Conservation (phyloP, 2,888 invertebrate species). For the Anorthoa munda region DNA sequence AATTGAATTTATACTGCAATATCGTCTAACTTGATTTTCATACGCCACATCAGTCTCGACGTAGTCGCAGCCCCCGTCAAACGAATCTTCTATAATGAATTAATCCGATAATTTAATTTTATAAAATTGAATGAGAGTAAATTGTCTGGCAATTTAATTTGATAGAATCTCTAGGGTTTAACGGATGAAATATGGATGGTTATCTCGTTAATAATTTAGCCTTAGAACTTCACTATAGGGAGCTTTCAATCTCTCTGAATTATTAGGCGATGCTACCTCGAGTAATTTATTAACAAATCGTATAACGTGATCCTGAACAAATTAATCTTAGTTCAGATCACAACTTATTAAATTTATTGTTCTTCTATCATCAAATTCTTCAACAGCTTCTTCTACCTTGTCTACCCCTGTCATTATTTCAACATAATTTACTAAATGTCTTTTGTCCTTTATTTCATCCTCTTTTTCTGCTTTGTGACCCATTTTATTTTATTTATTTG, state of each 20-base stretch:
- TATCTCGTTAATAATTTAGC: conserved; percentile 5
- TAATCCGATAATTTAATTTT: conserved; percentile 60
- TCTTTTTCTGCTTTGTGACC: not conserved
- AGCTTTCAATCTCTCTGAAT: not conserved
- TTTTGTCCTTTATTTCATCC: too few species aligned
- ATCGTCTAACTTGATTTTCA: conserved; percentile 45
- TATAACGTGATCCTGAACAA: not conserved
- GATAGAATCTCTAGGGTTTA: conserved; percentile 28
- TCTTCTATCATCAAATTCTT: not conserved
- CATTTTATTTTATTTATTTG: not conserved
- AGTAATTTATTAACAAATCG: not conserved
- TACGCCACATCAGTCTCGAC: conserved; percentile 33
- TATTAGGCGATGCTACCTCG: too few species aligned
- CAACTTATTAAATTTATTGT: not conserved
- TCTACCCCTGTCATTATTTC: too few species aligned
- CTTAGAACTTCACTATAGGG: not conserved
- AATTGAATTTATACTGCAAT: conserved; percentile 49
- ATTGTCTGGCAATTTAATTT: conserved; percentile 60
- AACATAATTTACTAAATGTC: too few species aligned
- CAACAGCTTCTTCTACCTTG: not conserved
- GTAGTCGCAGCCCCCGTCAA: conserved; percentile 20
- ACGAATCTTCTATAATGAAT: conserved; percentile 53
- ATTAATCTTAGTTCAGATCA: not conserved
- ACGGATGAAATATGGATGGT: conserved; percentile 35
- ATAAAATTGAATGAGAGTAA: conserved; percentile 55